phyloP scores from a whole-genome alignment of 1,140 invertebrate species.

The Helicorthomorpha holstii region DNA sequence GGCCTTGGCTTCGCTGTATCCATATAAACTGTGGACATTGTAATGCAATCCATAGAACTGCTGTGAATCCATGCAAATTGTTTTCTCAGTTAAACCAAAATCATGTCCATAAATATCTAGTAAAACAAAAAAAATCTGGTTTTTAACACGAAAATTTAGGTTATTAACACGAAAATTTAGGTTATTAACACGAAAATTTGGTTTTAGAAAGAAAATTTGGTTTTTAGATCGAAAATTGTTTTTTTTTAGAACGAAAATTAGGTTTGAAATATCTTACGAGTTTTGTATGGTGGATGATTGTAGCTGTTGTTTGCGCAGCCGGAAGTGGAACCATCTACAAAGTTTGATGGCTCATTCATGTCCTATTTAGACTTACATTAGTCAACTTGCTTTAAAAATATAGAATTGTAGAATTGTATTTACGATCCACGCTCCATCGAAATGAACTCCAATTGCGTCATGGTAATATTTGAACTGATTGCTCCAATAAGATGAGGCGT shows the following conservation, averaged over 20 bases:
- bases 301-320: background rate
- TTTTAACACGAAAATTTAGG: background rate
- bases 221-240: background rate
- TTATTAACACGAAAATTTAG: background rate
- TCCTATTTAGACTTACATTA: background rate
- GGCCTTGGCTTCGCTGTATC: constrained; percentile 16
- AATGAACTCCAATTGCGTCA: background rate
- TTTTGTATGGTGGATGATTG: background rate
- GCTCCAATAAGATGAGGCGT: background rate
- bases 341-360: constrained; percentile 1
- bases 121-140: background rate
- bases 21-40: constrained; percentile 27
- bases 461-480: background rate
- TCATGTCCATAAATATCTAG: constrained; percentile 22
- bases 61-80: constrained; percentile 18
- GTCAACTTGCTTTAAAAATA: background rate
- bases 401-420: background rate
- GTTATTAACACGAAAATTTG: background rate
- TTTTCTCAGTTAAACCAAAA: constrained; percentile 19
- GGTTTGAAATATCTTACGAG: background rate
- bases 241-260: background rate
- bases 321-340: background rate
- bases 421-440: background rate
- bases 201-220: background rate
- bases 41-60: constrained; percentile 21